These are phyloP conservation scores for Macaca fascicularis DNA, from an alignment of 2,113 vertebrate genomes.

Conservation along the genomic window DNA sequence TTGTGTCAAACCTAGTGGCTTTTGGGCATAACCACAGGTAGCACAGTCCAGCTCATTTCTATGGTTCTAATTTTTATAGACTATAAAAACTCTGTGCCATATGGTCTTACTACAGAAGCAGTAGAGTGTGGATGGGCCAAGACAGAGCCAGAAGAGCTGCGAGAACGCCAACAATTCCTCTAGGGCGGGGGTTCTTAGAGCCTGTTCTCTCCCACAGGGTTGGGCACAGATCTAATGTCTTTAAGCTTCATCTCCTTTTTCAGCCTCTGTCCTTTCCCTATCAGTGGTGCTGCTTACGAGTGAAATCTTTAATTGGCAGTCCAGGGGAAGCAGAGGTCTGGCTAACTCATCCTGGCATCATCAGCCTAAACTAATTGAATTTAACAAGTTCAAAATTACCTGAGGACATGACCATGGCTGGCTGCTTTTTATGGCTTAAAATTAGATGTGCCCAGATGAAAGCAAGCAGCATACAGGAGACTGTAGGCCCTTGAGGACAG, in stretches of 20 bases:
- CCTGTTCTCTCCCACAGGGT: not conserved
- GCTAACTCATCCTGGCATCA: not conserved
- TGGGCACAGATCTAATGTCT: not conserved
- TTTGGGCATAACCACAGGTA: not conserved
- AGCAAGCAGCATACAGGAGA: not conserved
- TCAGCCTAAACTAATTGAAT: not conserved
- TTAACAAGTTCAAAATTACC: not conserved
- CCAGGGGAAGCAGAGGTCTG: not conserved
- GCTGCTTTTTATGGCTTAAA: not conserved
- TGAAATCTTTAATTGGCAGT: not conserved
- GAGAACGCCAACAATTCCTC: not conserved
- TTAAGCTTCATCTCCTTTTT: not conserved
- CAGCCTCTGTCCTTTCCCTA: not conserved
- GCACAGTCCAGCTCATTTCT: not conserved
- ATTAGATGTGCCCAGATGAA: not conserved
- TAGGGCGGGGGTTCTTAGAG: not conserved
- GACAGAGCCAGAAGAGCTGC: not conserved
- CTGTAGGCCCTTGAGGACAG: not conserved
- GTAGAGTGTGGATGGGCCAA: not conserved
- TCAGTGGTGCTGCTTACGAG: not conserved
- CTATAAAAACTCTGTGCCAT: not conserved
- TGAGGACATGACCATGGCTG: not conserved
- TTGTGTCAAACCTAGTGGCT: not conserved
- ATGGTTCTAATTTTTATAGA: conserved; percentile 29
- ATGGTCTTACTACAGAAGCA: not conserved